Conservation (phyloP, 2,113 vertebrate species). For the Psephotus haematonotus region DNA sequence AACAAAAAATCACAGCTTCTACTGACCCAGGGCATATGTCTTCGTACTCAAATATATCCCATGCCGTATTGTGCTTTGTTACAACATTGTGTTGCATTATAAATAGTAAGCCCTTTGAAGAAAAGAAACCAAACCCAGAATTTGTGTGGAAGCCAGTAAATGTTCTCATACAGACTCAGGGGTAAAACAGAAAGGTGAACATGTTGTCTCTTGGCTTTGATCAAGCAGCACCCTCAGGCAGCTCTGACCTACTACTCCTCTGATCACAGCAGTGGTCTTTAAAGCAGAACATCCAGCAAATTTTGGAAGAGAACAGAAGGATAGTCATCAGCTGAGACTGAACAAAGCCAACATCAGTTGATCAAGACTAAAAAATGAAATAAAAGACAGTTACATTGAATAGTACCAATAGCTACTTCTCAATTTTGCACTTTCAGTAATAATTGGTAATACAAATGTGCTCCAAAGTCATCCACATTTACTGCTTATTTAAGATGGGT, state of each 20-base stretch:
- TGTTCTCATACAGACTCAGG: background rate
- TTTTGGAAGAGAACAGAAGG: background rate
- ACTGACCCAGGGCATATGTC: background rate
- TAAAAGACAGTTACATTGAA: background rate
- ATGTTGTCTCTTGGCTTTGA: background rate
- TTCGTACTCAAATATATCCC: background rate
- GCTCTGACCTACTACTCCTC: background rate
- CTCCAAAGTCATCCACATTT: background rate
- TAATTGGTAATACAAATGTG: background rate
- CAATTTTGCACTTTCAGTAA: background rate
- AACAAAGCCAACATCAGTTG: background rate
- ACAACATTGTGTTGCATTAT: background rate
- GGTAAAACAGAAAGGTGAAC: background rate
- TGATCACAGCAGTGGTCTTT: slow-evolving; percentile 8
- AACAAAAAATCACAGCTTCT: background rate
- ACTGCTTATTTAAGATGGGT: background rate
- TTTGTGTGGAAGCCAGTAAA: background rate
- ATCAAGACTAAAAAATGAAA: background rate
- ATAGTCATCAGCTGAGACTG: background rate
- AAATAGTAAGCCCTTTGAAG: background rate
- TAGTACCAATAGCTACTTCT: background rate
- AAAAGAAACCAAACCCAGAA: background rate
- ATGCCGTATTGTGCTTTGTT: background rate
- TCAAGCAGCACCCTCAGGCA: slow-evolving; percentile 43
- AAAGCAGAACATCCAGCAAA: background rate